These are phyloP conservation scores for Pantherophis alleghaniensis DNA, from an alignment of 2,797 vertebrate species.

Conservation along the genomic window DNA sequence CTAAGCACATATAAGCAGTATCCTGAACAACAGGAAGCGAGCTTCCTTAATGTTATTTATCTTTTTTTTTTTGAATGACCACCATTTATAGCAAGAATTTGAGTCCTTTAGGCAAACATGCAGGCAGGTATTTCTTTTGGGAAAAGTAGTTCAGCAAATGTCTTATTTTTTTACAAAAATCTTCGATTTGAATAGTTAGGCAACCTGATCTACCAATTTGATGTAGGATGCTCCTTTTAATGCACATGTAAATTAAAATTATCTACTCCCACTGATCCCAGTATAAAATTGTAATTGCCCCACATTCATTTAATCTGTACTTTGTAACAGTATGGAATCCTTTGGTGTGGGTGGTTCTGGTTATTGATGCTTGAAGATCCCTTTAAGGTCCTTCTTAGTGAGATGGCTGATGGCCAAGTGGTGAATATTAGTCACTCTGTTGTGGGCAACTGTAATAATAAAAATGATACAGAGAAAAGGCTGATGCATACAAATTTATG, in stretches of 20 bases:
- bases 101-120: background rate
- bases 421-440: background rate
- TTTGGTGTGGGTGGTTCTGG: constrained; percentile 12
- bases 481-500: background rate
- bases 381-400: constrained; percentile 8
- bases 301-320: background rate
- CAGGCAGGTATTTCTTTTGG: background rate
- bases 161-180: background rate
- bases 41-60: background rate
- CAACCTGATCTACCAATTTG: background rate
- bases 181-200: background rate
- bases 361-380: background rate
- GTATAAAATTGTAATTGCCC: background rate
- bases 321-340: background rate
- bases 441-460: background rate
- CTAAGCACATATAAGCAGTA: too few species aligned
- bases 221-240: background rate
- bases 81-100: background rate
- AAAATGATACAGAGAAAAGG: background rate
- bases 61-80: background rate
- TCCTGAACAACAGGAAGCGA: too few species aligned
- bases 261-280: background rate
- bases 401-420: background rate
- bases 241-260: background rate
- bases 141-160: background rate